Base-by-base conservation (phyloP, 1,140 invertebrate species). In the Theocolax elegans region DNA sequence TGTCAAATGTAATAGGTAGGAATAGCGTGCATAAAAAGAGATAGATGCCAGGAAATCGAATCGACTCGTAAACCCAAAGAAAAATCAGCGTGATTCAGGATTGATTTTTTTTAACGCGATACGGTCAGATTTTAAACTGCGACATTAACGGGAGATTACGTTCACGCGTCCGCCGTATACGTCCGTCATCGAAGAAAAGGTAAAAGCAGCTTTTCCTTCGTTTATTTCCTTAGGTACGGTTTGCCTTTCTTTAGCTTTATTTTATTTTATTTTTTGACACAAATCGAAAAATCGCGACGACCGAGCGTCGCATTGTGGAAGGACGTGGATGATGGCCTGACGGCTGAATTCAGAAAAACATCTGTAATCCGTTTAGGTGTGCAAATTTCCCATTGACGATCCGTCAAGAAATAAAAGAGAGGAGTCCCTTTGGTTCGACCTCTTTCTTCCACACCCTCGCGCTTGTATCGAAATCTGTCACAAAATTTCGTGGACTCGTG, bases 291-390 rank as follows among this genome's bases (percentile, higher is more conserved):
- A 75, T 73, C 70, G 75, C n/a, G 21, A 35, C 17, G 25, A n/a
- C 15, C 21, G 10, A 29, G n/a, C n/a, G n/a, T n/a, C 25, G 27
- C 51, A 17, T 29, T 74, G 72, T 71, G 68, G n/a, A 75, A 68
- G 60, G 68, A 70, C 75, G 73, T 10, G 71, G 70, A 76, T 72
- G 72, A 74, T 72, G 15, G n/a, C 2, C 31, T 21, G 44, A 46
- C 31, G 8, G 17, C 17, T 13, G 17, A 19, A 17, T 49, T 73
- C 23, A 35, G 10, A 75, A 80, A 82, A 84, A 85, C 83, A 85
- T 84, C 83, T 84, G 83, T 84, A 85, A 84, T 85, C 83, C 82
- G 81, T 85, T 85, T 85, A 85, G 76, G 79, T 82, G 82, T 83
- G 83, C 83, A 82, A 85, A 85, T 85, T 85, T 81, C 59, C 76